Evolutionary conservation across 2,888 invertebrate species (phyloP).

Genomic region (Iselma pallidipennis): DNA sequence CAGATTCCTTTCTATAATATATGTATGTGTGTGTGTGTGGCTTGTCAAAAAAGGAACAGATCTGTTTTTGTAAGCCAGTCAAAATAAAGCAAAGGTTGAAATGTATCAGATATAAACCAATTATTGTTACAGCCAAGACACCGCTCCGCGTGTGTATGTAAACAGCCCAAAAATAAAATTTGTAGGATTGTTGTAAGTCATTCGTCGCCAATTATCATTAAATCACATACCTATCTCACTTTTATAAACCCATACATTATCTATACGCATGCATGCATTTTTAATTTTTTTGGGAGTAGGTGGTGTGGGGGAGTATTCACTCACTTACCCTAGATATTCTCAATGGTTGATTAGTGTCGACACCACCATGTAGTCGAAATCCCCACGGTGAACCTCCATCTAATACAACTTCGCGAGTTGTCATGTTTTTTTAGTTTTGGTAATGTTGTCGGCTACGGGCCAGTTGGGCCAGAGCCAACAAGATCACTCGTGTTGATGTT

Average conservation of each 20-base stretch:
- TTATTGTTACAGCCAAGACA: slow-evolving; percentile 2
- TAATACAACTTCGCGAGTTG: slow-evolving; percentile 73
- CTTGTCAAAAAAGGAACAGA: too few relatives aligned
- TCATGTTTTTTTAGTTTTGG: slow-evolving; percentile 59
- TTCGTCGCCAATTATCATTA: not conserved
- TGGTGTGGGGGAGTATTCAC: too few relatives aligned
- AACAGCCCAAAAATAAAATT: slow-evolving; percentile 17
- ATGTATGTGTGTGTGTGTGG: too few relatives aligned
- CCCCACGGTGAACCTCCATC: slow-evolving; percentile 88
- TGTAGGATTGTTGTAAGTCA: not conserved
- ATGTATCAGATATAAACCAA: slow-evolving; percentile 6
- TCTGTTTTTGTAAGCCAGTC: too few relatives aligned
- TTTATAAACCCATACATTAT: too few relatives aligned
- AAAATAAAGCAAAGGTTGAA: not conserved
- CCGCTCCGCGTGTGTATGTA: slow-evolving; percentile 9
- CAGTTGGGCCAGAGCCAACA: slow-evolving; percentile 39
- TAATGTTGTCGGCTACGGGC: slow-evolving; percentile 19
- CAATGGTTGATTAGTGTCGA: slow-evolving; percentile 76
- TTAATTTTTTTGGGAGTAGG: too few relatives aligned
- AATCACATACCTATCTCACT: too few relatives aligned
- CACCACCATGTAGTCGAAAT: slow-evolving; percentile 85
- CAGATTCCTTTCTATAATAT: too few relatives aligned
- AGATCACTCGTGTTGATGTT: slow-evolving; percentile 24
- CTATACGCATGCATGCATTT: too few relatives aligned
- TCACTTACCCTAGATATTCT: slow-evolving; percentile 78